phyloP scores from a whole-genome alignment of 2,888 invertebrate genomes.

The Cataglyphis cursor region DNA sequence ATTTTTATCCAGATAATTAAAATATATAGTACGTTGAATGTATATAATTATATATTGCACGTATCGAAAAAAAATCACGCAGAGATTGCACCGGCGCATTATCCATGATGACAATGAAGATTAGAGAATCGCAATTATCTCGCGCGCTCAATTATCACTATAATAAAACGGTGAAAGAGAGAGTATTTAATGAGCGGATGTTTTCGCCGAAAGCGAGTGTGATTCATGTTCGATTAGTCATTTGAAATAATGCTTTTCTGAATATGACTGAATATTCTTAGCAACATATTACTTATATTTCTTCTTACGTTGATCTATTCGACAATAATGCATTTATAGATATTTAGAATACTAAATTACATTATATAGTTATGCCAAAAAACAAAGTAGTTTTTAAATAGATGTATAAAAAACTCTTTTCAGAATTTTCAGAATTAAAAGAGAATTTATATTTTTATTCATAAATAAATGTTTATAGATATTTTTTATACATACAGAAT shows the following conservation, averaged over 20 bases:
- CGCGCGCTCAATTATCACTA: background rate
- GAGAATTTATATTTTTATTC: background rate
- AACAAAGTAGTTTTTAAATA: background rate
- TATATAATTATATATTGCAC: constrained; percentile 14
- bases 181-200: background rate
- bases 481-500: background rate
- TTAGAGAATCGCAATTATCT: constrained; percentile 10
- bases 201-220: constrained; percentile 18
- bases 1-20: constrained; percentile 33
- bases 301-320: background rate
- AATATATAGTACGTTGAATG: constrained; percentile 10
- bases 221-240: constrained; percentile 18
- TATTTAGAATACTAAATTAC: background rate
- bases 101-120: constrained; percentile 4
- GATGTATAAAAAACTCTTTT: background rate
- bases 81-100: background rate
- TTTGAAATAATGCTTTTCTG: constrained; percentile 13
- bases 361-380: background rate
- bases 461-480: constrained; percentile 16
- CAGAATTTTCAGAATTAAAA: background rate
- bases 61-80: background rate
- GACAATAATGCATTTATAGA: background rate
- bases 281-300: background rate
- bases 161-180: constrained; percentile 29
- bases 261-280: constrained; percentile 1